phyloP scores from a whole-genome alignment of 1,140 invertebrate genomes.

The Sitobion miscanthi region DNA sequence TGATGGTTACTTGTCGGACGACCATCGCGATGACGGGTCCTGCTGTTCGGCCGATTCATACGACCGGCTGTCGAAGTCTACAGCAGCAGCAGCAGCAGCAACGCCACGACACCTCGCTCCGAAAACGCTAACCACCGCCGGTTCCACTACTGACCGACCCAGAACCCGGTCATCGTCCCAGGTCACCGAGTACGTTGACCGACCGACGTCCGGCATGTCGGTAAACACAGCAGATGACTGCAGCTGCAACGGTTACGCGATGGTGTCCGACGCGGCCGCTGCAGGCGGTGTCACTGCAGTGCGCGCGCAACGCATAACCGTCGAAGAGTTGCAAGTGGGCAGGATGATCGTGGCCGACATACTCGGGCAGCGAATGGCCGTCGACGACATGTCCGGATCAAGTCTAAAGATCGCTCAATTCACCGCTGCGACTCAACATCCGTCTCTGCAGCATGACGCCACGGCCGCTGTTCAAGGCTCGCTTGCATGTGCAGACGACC shows the following conservation, averaged over 20 bases:
- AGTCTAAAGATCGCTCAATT: neutral
- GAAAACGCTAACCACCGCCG: neutral
- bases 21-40: conserved; percentile 61
- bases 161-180: neutral
- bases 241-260: conserved; percentile 6
- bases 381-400: neutral
- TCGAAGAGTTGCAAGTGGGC: conserved; percentile 17
- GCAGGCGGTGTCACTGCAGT: conserved; percentile 58
- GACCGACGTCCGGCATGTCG: conserved; percentile 7
- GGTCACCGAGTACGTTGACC: conserved; percentile 1
- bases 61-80: neutral
- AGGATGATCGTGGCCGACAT: conserved; percentile 40
- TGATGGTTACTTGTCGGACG: conserved; percentile 74
- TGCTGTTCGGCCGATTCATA: neutral
- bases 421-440: neutral
- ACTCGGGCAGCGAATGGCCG: neutral
- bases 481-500: neutral
- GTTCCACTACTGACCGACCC: neutral
- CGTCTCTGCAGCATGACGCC: neutral
- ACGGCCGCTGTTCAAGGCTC: neutral
- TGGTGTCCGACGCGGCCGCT: neutral
- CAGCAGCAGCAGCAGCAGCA: neutral
- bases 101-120: neutral
- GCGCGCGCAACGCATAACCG: conserved; percentile 25
- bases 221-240: neutral